Conservation (phyloP, 2,888 invertebrate species). For the Sepiola atlantica region DNA sequence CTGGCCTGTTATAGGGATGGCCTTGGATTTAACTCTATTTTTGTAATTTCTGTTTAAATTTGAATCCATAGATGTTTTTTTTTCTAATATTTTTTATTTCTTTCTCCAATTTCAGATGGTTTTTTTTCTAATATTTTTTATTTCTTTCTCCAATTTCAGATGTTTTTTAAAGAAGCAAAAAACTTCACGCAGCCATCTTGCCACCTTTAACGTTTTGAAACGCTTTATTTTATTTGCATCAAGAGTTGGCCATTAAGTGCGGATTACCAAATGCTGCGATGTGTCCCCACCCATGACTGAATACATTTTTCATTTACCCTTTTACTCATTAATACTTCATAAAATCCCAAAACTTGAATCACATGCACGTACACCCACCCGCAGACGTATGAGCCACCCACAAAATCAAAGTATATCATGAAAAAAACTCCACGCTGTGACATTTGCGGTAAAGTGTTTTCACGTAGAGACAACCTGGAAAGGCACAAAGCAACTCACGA, state of each 20-base stretch:
- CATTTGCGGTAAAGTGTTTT: constrained; percentile 43
- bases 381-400: constrained; percentile 1
- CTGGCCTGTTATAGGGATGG: no score
- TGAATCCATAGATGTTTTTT: background rate
- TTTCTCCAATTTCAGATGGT: no score
- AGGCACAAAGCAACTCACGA: constrained; percentile 42
- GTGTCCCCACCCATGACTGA: background rate
- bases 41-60: no score
- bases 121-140: background rate
- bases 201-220: background rate
- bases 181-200: constrained; percentile 15
- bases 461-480: constrained; percentile 42
- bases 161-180: constrained; percentile 1
- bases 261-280: background rate
- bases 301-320: background rate
- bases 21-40: no score
- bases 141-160: constrained; percentile 15
- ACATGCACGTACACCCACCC: background rate
- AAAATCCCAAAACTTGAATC: background rate
- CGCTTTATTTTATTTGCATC: background rate
- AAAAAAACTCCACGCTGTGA: constrained; percentile 43
- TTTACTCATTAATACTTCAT: background rate
- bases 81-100: no score
- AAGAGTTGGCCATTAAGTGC: background rate
- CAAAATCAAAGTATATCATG: constrained; percentile 3